phyloP scores from a whole-genome alignment of 1,140 invertebrate species.

The Centruroides vittatus region DNA sequence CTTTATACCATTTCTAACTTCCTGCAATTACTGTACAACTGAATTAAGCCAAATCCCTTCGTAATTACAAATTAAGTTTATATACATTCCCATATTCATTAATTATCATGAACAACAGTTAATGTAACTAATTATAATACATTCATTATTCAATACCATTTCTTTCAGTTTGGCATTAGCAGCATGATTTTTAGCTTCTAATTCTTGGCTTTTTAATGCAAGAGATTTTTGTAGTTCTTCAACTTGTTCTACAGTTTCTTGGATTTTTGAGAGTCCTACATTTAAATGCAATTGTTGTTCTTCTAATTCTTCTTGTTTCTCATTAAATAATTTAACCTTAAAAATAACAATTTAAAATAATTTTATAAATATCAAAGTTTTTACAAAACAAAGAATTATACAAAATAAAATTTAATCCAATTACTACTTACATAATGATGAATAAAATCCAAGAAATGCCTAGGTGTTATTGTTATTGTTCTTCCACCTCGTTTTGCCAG shows the following conservation, averaged over 20 bases:
- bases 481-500: conserved; percentile 80
- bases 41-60: too few species aligned
- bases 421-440: conserved; percentile 70
- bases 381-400: too few species aligned
- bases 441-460: conserved; percentile 99
- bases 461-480: conserved; percentile 93
- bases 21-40: too few species aligned
- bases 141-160: conserved; percentile 48
- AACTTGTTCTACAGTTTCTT: conserved; percentile 98
- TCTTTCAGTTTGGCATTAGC: conserved; percentile 97
- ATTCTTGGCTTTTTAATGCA: conserved; percentile 87
- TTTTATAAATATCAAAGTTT: too few species aligned
- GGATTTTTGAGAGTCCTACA: conserved; percentile 95
- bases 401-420: background rate
- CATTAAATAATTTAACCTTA: conserved; percentile 78
- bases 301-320: conserved; percentile 94
- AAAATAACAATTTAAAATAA: too few species aligned
- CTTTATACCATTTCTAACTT: too few species aligned
- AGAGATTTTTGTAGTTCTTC: conserved; percentile 99
- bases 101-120: background rate
- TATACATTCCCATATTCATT: background rate
- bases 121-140: background rate
- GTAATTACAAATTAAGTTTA: too few species aligned
- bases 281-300: conserved; percentile 98
- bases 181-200: conserved; percentile 97